Evolutionary conservation across 2,113 vertebrate genomes (phyloP).

Genomic region (Triplophysa tibetana): DNA sequence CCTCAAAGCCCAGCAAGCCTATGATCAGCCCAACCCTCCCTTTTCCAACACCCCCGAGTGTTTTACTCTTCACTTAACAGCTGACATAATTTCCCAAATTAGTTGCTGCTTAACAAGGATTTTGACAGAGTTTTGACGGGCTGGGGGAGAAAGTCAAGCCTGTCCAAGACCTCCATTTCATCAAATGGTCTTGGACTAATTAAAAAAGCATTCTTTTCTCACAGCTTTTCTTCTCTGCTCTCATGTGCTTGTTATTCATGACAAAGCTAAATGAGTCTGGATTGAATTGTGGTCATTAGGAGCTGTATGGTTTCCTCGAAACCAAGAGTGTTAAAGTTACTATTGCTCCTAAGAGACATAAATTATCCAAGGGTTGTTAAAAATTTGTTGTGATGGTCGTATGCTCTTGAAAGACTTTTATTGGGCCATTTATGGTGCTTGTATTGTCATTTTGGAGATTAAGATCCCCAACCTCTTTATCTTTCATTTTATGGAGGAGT

Average conservation of each 20-base stretch:
- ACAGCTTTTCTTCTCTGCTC: conserved; percentile 75
- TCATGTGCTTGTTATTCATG: conserved; percentile 81
- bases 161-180: conserved; percentile 69
- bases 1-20: conserved; percentile 24
- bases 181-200: conserved; percentile 81
- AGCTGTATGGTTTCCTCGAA: conserved; percentile 20
- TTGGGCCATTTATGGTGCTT: too few species aligned
- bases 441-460: too few species aligned
- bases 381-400: too few species aligned
- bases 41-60: conserved; percentile 33
- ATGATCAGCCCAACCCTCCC: conserved; percentile 19
- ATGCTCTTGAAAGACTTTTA: too few species aligned
- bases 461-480: too few species aligned
- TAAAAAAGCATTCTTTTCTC: conserved; percentile 80
- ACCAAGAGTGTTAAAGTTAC: too few species aligned
- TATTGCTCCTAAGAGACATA: too few species aligned
- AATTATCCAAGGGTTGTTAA: too few species aligned
- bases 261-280: conserved; percentile 73
- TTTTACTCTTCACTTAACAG: conserved; percentile 78
- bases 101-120: conserved; percentile 74
- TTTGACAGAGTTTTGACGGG: conserved; percentile 75
- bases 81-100: conserved; percentile 78
- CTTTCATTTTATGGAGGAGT: too few species aligned
- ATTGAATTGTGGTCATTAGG: conserved; percentile 38
- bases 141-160: conserved; percentile 83